Evolutionary conservation across 2,797 vertebrate genomes (phyloP).

Genomic region (Lutjanus campechanus): DNA sequence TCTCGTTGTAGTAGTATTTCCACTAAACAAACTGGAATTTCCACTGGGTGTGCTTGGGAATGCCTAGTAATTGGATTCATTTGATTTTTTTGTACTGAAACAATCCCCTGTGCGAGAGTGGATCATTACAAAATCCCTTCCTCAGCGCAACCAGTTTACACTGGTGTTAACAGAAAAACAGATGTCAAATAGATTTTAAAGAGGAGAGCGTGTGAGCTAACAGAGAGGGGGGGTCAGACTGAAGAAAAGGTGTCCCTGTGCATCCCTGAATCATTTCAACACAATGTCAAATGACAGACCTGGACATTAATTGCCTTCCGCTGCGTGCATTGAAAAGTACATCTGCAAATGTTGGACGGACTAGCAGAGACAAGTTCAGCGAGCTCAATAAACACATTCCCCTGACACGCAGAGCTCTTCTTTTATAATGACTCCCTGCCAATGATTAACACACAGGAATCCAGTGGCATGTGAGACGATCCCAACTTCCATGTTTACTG

Average conservation of each 20-base stretch:
- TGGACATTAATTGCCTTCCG: slow-evolving; percentile 56
- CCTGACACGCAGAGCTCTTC: slow-evolving; percentile 40
- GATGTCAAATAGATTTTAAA: slow-evolving; percentile 69
- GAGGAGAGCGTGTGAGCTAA: slow-evolving; percentile 57
- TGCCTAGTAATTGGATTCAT: slow-evolving; percentile 69
- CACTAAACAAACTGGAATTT: slow-evolving; percentile 60
- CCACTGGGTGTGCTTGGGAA: slow-evolving; percentile 63
- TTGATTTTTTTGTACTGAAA: slow-evolving; percentile 68
- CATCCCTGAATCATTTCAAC: slow-evolving; percentile 50
- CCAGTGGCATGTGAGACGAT: slow-evolving; percentile 37
- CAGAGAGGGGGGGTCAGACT: not conserved
- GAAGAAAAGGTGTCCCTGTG: slow-evolving; percentile 28
- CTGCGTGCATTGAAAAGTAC: slow-evolving; percentile 38
- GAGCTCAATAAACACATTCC: slow-evolving; percentile 68
- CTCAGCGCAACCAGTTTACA: slow-evolving; percentile 52
- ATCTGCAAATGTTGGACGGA: slow-evolving; percentile 56
- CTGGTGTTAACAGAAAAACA: slow-evolving; percentile 72
- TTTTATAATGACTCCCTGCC: slow-evolving; percentile 65
- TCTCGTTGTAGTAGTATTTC: slow-evolving; percentile 54
- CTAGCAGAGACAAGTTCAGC: slow-evolving; percentile 70
- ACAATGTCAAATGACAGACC: slow-evolving; percentile 64
- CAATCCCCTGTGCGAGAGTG: slow-evolving; percentile 55
- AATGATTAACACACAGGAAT: slow-evolving; percentile 70
- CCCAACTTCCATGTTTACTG: slow-evolving; percentile 34
- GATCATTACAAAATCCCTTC: slow-evolving; percentile 71